These are phyloP conservation scores for Pantherophis vulpinus DNA, from an alignment of 2,797 vertebrate species.

Conservation along the genomic window DNA sequence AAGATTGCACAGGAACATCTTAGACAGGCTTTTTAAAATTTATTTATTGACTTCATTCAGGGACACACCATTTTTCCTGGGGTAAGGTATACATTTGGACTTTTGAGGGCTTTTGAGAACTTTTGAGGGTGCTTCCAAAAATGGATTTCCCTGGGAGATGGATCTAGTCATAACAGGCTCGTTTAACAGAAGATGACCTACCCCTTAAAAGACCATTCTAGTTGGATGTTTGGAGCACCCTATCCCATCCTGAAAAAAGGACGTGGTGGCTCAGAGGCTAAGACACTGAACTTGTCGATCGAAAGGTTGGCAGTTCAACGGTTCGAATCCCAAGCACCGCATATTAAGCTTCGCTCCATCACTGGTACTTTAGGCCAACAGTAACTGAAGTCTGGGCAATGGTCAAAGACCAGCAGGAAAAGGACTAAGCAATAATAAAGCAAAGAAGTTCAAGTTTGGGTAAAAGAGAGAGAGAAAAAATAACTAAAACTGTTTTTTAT, in stretches of 20 bases:
- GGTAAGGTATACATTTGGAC: not conserved
- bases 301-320: too few species aligned
- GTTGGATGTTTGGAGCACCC: not conserved
- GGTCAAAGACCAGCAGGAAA: not conserved
- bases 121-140: not conserved
- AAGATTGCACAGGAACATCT: not conserved
- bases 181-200: not conserved
- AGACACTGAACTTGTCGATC: too few species aligned
- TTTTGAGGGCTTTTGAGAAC: not conserved
- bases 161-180: not conserved
- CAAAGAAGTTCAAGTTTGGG: not conserved
- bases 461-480: not conserved
- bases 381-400: not conserved
- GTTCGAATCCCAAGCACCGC: too few species aligned
- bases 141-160: not conserved
- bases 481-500: not conserved
- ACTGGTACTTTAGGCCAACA: not conserved
- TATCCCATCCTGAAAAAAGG: too few species aligned
- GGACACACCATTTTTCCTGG: not conserved
- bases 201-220: not conserved
- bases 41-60: not conserved
- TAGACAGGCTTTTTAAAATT: not conserved
- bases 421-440: not conserved
- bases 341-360: not conserved
- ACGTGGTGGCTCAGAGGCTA: too few species aligned